Percentiles rank a stretch among this genome's conserved stretches.
Evolutionary conservation across 2,113 vertebrate species (phyloP).

Genomic region (Leucosticte australis): DNA sequence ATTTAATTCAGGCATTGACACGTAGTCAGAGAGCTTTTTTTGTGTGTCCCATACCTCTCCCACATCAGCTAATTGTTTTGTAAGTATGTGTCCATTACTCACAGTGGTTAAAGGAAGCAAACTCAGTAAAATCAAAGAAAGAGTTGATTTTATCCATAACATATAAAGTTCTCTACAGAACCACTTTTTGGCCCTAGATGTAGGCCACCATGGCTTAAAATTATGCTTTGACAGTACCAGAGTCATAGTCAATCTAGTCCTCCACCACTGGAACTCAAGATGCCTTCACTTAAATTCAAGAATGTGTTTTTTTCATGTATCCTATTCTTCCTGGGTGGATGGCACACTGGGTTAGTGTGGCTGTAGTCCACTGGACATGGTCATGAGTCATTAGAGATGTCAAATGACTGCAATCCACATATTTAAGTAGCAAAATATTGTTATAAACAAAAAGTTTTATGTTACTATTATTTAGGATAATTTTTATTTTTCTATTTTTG

Average conservation of each 20-base stretch:
- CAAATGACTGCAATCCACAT: background rate
- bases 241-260: background rate
- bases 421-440: background rate
- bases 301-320: background rate
- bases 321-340: background rate
- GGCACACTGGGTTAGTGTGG: background rate
- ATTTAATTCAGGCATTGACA: background rate
- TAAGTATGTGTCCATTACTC: background rate
- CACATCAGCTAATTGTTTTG: background rate
- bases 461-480: background rate
- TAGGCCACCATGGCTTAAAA: background rate
- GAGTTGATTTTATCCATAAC: background rate
- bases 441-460: background rate
- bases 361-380: background rate
- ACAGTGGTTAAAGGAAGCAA: background rate
- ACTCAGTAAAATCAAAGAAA: background rate
- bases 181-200: background rate
- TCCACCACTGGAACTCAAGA: background rate
- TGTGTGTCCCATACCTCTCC: background rate
- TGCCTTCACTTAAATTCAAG: background rate
- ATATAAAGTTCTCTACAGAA: background rate
- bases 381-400: background rate
- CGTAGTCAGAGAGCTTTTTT: background rate
- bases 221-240: background rate
- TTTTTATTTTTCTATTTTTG: background rate